phyloP scores from a whole-genome alignment of 2,888 invertebrate genomes.

The Eristalis intricaria region DNA sequence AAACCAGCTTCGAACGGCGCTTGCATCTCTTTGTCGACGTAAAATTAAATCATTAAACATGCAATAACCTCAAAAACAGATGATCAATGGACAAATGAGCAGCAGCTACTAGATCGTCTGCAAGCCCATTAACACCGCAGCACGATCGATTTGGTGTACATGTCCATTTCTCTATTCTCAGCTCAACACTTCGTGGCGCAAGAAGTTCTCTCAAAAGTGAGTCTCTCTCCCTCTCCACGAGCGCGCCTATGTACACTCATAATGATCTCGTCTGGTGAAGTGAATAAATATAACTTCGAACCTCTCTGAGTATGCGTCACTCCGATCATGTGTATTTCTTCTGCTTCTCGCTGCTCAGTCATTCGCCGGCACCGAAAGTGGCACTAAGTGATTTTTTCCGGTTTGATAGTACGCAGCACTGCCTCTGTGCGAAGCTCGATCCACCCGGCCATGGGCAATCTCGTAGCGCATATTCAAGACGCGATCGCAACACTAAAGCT shows the following conservation, averaged over 20 bases:
- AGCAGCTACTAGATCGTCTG: not conserved
- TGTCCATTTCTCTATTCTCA: not conserved
- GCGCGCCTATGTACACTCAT: not conserved
- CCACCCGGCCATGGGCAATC: conserved; percentile 54
- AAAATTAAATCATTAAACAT: too few relatives aligned
- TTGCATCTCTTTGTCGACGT: too few relatives aligned
- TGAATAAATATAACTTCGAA: conserved; percentile 48
- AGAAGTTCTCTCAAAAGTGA: not conserved
- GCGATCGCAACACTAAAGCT: conserved; percentile 50
- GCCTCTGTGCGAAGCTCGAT: not conserved
- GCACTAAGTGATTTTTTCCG: conserved; percentile 51
- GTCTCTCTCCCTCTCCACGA: not conserved
- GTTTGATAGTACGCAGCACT: not conserved
- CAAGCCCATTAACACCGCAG: not conserved
- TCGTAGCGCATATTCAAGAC: conserved; percentile 49
- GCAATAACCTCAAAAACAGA: too few relatives aligned
- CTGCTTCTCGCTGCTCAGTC: conserved; percentile 32
- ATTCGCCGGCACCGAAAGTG: conserved; percentile 43
- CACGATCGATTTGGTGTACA: not conserved
- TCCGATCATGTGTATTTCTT: not conserved
- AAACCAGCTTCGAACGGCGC: too few relatives aligned
- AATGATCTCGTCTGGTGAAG: conserved; percentile 23
- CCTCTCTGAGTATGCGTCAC: conserved; percentile 35
- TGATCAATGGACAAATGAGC: not conserved
- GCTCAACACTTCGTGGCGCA: not conserved